Evolutionary conservation across 2,113 vertebrate genomes (phyloP), one percentile per base, ranked within the genome.

Genomic region (Hippotragus niger): DNA sequence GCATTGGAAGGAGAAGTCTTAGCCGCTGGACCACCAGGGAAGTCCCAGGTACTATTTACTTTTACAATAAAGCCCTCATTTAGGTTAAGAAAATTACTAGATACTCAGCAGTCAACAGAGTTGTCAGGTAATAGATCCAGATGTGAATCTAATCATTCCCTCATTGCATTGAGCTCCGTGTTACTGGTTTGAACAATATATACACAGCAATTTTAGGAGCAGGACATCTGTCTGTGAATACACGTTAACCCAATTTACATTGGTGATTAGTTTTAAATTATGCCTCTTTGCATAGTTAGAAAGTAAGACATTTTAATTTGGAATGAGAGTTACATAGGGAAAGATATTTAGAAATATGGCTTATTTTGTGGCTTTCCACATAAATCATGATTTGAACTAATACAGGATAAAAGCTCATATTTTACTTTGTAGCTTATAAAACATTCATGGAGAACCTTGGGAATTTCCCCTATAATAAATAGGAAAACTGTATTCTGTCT

Each of bases 1-100:
- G 67, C 10, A 0, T 23, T 71, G 2, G n/a, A 71, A 2, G 4
- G n/a, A 11, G n/a, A 23, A 71, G 10, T 23, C n/a, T 12, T 40
- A 71, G 23, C 67, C n/a, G 5, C 9, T 23, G n/a, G 10, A 12
- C n/a, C 19, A 40, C 67, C 9, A 3, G n/a, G n/a, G 19, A 71
- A 12, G 67, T 40, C 67, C 19, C n/a, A 71, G n/a, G n/a, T 40
- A 71, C 1, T 21, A 23, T 71, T 71, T 2, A 23, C 50, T 64
- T 93, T 85, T 64, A 81, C 14, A 58, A 11, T 36, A 81, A 57
- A 80, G 31, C 29, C 31, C 27, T 21, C 57, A 21, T 33, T 80
- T 90, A 2, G 2, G n/a, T 64, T 76, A 45, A 58, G 57, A 84
- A 85, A 74, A 15, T 3, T 40, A 12, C 15, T n/a, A 91, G 9